Evolutionary conservation across 2,888 invertebrate genomes (phyloP), one percentile per base, ranked within the genome.

Genomic region (Ernsta delagoae): DNA sequence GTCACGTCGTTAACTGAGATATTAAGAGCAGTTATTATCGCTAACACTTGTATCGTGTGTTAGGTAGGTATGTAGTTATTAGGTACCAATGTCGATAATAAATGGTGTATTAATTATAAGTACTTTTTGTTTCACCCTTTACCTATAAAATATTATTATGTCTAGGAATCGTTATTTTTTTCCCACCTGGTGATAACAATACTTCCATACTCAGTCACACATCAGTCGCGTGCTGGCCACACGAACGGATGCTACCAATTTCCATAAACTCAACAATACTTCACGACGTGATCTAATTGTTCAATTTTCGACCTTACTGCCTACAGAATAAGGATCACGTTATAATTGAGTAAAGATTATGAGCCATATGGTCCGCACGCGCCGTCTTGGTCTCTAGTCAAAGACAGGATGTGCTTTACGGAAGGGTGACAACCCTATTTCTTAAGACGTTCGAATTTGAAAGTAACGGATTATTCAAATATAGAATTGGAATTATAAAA

Each of bases 231-330:
- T 86, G 91, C 81, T 75, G 71, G 82, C 72, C 92, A 89, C 91
- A 84, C 87, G 92, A 90, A 76, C 90, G 92, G 92, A 92, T 85
- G 86, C 87, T 78, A 81, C 79, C 81, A 81, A 90, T 92, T 90
- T 87, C 85, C 84, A 84, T 84, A 84, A 75, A 75, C 61, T 59
- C 9, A 65, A 65, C 59, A 65, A 67, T 67, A 54, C 34, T 67
- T 61, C 61, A 67, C 61, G 9, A 45, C 54, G 59, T 54, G 24
- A 36, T 61, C 53, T 24, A 7, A 12, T 59, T 54, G 63, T 70
- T 59, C 57, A 48, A 53, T 56, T 70, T 66, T 72, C 3, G 61
- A 75, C 78, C 73, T 75, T 83, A 77, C 0, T 0, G 0, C 0
- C 11, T 0, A 0, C 9, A 0, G 4, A 39, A 72, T 75, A 79